Conservation (phyloP, 2,113 vertebrate genomes). For the Hepsetus odoe region DNA sequence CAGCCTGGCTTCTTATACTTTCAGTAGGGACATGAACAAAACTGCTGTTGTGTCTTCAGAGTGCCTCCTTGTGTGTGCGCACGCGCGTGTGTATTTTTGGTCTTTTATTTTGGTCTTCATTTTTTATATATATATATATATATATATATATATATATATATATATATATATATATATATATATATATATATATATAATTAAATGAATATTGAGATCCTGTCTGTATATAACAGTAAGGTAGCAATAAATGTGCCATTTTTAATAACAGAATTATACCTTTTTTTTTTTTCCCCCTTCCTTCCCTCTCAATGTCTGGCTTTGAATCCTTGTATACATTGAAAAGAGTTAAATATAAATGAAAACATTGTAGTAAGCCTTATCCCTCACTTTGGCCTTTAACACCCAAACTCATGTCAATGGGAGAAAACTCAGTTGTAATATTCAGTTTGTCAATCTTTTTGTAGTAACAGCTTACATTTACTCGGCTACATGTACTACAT, state of each 20-base stretch:
- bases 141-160: conserved; percentile 79
- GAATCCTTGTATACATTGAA: conserved; percentile 82
- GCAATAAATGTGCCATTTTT: conserved; percentile 97
- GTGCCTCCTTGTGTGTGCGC: conserved; percentile 65
- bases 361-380: conserved; percentile 75
- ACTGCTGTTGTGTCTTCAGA: conserved; percentile 78
- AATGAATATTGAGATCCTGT: conserved; percentile 85
- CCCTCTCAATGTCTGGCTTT: conserved; percentile 83
- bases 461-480: too few species aligned
- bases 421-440: not conserved
- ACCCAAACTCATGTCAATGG: not conserved
- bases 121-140: conserved; percentile 44
- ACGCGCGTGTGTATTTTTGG: conserved; percentile 53
- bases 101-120: conserved; percentile 49
- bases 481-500: too few species aligned
- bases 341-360: conserved; percentile 77
- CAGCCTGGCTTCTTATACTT: conserved; percentile 58
- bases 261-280: conserved; percentile 83
- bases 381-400: conserved; percentile 64
- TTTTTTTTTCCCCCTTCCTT: too few species aligned
- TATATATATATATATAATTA: conserved; percentile 63
- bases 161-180: not conserved
- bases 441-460: not conserved
- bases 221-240: conserved; percentile 96
- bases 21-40: conserved; percentile 69